Conservation (phyloP, 2,113 vertebrate genomes). For the Desmodus rotundus region DNA sequence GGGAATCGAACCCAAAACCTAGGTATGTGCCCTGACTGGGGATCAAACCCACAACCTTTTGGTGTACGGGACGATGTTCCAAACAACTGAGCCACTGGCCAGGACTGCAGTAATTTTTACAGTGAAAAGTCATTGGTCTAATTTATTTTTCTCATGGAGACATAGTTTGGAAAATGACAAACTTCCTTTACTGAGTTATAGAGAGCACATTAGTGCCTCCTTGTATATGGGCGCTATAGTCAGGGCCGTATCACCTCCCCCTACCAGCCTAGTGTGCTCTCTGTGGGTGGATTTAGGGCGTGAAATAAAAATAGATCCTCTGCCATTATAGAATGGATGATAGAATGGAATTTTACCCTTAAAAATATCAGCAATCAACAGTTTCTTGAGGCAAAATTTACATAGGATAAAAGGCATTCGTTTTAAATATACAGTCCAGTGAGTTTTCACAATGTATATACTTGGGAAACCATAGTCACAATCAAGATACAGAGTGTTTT, state of each 20-base stretch:
- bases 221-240: background rate
- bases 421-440: background rate
- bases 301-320: background rate
- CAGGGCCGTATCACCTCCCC: fast-evolving
- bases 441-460: background rate
- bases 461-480: background rate
- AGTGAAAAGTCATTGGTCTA: background rate
- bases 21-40: too few relatives aligned
- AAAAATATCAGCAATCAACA: background rate
- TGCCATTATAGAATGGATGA: background rate
- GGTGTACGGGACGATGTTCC: too few relatives aligned
- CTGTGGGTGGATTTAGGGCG: background rate
- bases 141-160: background rate
- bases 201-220: background rate
- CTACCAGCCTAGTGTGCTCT: background rate
- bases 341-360: slow-evolving; percentile 8
- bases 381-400: background rate
- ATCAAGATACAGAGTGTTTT: background rate
- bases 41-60: too few relatives aligned
- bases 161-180: too few relatives aligned
- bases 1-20: too few relatives aligned
- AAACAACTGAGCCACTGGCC: too few relatives aligned
- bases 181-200: too few relatives aligned
- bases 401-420: background rate
- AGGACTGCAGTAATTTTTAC: background rate